Conservation (phyloP, 2,113 vertebrate species). For the Syngnathus scovelli region DNA sequence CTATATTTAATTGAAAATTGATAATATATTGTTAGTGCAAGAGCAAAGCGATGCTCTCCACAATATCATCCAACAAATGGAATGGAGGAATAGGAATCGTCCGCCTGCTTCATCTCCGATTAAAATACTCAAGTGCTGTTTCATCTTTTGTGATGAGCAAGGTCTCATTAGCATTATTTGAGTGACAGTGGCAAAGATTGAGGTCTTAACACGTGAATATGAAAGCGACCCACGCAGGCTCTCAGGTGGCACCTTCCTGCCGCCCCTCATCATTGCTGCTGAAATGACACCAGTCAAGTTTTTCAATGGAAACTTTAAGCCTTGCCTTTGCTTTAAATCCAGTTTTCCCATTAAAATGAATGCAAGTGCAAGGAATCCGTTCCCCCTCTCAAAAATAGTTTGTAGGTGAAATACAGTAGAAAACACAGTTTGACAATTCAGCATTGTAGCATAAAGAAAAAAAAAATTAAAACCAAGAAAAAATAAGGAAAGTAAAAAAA, state of each 20-base stretch:
- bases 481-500: not conserved
- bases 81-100: not conserved
- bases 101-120: not conserved
- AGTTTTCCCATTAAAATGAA: not conserved
- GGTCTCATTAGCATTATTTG: slow-evolving; percentile 18
- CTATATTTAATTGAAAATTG: not conserved
- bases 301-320: not conserved
- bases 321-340: not conserved
- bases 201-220: slow-evolving; percentile 12
- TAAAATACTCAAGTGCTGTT: not conserved
- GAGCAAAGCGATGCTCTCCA: not conserved
- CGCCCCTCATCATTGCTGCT: slow-evolving; percentile 34
- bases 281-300: slow-evolving; percentile 44
- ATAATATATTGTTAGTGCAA: not conserved
- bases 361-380: too few relatives aligned
- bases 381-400: too few relatives aligned
- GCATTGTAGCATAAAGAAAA: too few relatives aligned
- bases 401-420: too few relatives aligned
- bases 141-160: not conserved
- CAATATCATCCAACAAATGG: not conserved
- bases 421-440: too few relatives aligned
- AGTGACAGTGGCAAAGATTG: slow-evolving; percentile 11
- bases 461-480: not conserved
- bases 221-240: slow-evolving; percentile 4
- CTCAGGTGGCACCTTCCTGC: slow-evolving; percentile 17